A percentile compares a stretch with the other conserved stretches of the same genome.
Conservation (phyloP, 2,888 invertebrate genomes). For the Amphiduros pacificus region DNA sequence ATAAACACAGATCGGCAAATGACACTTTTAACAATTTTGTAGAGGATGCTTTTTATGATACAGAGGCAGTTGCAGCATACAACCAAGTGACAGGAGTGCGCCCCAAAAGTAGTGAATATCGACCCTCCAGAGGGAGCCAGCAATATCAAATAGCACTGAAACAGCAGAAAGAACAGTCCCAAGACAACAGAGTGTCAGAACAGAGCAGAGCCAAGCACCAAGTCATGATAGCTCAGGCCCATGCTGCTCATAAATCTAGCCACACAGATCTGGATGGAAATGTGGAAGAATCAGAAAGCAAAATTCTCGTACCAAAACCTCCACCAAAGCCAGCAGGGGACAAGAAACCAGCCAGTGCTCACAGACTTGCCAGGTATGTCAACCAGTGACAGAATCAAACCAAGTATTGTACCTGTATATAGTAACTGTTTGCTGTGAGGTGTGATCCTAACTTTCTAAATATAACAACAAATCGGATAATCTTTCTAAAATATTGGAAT, state of each 20-base stretch:
- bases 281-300: conserved; percentile 19
- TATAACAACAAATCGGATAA: too few species aligned
- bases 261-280: conserved; percentile 10
- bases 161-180: conserved; percentile 39
- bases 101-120: conserved; percentile 32
- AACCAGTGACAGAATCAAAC: background rate
- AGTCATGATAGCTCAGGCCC: conserved; percentile 56
- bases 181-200: conserved; percentile 42
- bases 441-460: too few species aligned
- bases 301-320: conserved; percentile 43
- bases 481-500: too few species aligned
- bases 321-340: conserved; percentile 37
- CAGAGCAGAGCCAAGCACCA: conserved; percentile 58
- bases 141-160: conserved; percentile 45
- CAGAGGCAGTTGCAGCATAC: conserved; percentile 36
- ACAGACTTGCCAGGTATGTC: conserved; percentile 41
- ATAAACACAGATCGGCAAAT: conserved; percentile 39
- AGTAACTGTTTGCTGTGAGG: too few species aligned
- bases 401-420: too few species aligned
- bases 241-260: conserved; percentile 43
- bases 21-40: conserved; percentile 52
- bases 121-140: conserved; percentile 39
- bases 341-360: conserved; percentile 37
- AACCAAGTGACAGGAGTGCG: conserved; percentile 44
- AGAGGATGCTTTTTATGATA: conserved; percentile 29